Evolutionary conservation across 1,140 invertebrate genomes (phyloP).

Genomic region (Anastrepha ludens): DNA sequence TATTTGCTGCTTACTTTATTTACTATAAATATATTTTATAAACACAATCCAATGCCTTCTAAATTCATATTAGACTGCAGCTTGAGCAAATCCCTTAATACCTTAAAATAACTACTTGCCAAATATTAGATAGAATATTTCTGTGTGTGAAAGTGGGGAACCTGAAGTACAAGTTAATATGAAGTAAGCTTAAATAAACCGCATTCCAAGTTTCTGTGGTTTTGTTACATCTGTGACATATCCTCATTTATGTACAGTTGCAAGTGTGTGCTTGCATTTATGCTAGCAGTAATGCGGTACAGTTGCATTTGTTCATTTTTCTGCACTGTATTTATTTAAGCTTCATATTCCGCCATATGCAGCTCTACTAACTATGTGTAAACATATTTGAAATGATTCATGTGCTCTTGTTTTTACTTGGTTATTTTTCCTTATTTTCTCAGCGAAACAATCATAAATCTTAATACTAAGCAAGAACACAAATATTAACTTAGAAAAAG

Average conservation of each 20-base stretch:
- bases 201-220: neutral
- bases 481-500: too few relatives aligned
- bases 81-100: slow-evolving; percentile 16
- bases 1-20: too few relatives aligned
- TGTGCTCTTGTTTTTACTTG: too few relatives aligned
- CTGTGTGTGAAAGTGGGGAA: neutral
- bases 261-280: too few relatives aligned
- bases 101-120: neutral
- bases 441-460: too few relatives aligned
- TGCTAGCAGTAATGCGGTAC: neutral
- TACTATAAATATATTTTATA: neutral
- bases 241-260: too few relatives aligned
- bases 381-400: too few relatives aligned
- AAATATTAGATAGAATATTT: neutral
- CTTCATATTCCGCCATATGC: neutral
- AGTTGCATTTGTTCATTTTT: neutral
- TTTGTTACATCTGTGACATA: too few relatives aligned
- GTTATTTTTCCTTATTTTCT: too few relatives aligned
- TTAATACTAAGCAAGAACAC: too few relatives aligned
- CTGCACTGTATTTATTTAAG: neutral
- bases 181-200: neutral
- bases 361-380: neutral
- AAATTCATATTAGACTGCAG: neutral
- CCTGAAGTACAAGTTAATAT: slow-evolving; percentile 9
- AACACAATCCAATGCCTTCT: neutral